A percentile compares a stretch with the other conserved stretches of the same genome.
Evolutionary conservation across 1,140 invertebrate genomes (phyloP).

Genomic region (Ectropis grisescens): DNA sequence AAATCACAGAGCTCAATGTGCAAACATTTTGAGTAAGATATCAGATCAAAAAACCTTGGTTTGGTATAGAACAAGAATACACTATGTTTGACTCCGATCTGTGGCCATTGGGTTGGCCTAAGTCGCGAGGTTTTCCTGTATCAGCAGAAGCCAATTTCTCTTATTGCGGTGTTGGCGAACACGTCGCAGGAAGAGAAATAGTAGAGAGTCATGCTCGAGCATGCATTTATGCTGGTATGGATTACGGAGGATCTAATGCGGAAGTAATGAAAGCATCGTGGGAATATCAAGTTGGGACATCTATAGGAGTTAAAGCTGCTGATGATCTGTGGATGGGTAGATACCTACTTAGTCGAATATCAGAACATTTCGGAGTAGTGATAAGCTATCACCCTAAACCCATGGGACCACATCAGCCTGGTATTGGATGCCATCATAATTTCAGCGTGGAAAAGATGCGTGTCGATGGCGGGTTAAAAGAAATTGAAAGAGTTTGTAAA

Average conservation of each 20-base stretch:
- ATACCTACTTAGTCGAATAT: slow-evolving; percentile 86
- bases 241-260: slow-evolving; percentile 91
- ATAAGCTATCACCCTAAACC: slow-evolving; percentile 92
- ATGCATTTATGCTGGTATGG: slow-evolving; percentile 91
- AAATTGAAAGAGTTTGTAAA: slow-evolving; percentile 84
- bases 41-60: slow-evolving; percentile 90
- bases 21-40: slow-evolving; percentile 80
- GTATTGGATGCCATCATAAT: slow-evolving; percentile 92
- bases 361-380: slow-evolving; percentile 94
- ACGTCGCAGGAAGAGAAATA: slow-evolving; percentile 90
- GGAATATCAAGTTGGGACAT: slow-evolving; percentile 83
- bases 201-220: slow-evolving; percentile 78
- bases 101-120: slow-evolving; percentile 91
- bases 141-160: slow-evolving; percentile 64
- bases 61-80: slow-evolving; percentile 91
- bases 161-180: slow-evolving; percentile 92
- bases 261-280: slow-evolving; percentile 95
- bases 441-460: slow-evolving; percentile 94
- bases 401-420: slow-evolving; percentile 92
- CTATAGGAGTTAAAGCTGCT: slow-evolving; percentile 85
- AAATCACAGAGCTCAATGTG: slow-evolving; percentile 83
- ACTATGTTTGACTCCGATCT: slow-evolving; percentile 83
- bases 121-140: slow-evolving; percentile 78
- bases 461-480: slow-evolving; percentile 77
- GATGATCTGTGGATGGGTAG: slow-evolving; percentile 94